A percentile compares a stretch with the other conserved stretches of the same genome.
Conservation (phyloP, 2,888 invertebrate genomes). For the Pyrgus malvae region DNA sequence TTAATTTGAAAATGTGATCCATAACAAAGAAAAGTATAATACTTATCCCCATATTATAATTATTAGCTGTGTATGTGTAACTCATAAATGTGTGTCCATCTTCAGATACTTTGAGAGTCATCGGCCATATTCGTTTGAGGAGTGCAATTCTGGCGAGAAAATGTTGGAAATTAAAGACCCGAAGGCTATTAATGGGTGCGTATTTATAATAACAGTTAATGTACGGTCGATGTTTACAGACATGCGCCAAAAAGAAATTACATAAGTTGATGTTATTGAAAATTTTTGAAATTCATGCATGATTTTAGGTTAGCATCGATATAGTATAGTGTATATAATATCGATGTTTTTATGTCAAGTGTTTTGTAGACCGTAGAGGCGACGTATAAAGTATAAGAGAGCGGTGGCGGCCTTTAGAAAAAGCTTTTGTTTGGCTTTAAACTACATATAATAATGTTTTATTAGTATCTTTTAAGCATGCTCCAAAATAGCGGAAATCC, state of each 20-base stretch:
- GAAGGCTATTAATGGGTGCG: slow-evolving; percentile 9
- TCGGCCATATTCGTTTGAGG: slow-evolving; percentile 27
- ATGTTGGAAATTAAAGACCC: slow-evolving; percentile 5
- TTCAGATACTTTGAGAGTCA: slow-evolving; percentile 40
- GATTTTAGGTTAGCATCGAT: too few species aligned
- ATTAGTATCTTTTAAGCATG: not conserved
- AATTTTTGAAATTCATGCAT: not conserved
- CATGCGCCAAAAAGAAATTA: not conserved
- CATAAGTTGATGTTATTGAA: not conserved
- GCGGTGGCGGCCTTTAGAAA: not conserved
- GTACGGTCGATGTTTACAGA: not conserved
- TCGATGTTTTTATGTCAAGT: not conserved
- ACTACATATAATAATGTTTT: not conserved
- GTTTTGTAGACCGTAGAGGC: not conserved
- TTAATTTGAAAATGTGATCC: too few species aligned
- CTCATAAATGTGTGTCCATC: slow-evolving; percentile 9
- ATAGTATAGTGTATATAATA: too few species aligned
- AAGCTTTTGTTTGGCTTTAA: not conserved
- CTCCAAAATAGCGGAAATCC: not conserved
- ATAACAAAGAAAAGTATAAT: not conserved
- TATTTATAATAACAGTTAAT: slow-evolving; percentile 13
- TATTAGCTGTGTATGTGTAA: slow-evolving; percentile 2
- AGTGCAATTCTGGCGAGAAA: not conserved
- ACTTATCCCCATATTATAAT: not conserved
- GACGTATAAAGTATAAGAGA: not conserved